Base-by-base conservation (phyloP, 2,113 vertebrate species). In the Sebastes fasciatus region DNA sequence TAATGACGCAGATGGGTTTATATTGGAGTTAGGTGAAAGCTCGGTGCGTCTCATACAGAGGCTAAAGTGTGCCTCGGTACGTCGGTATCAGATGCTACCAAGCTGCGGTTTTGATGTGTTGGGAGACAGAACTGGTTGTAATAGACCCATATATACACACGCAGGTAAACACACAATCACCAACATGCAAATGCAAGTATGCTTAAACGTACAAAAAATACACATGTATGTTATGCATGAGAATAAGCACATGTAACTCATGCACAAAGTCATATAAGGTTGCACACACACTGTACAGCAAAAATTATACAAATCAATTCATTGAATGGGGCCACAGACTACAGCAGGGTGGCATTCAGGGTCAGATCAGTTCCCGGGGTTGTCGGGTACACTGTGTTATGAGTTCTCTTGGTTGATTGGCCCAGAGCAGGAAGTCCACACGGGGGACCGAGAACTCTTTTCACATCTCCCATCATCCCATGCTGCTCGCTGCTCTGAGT, bases 361-460 rank as follows among this genome's bases (percentile, higher is more conserved):
- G 78, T 74, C 58, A 82, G 9, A 40, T 74, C 51, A 68, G 83
- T 64, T 76, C 78, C 57, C 57, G 82, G 40, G 52, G 64, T 23
- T 64, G 46, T 21, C 2, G 66, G 76, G 67, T 6, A 65, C 79
- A 63, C 16, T 45, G 21, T 55, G 69, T 70, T 74, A 19, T 8
- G 49, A 58, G 46, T 19, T 72, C 58, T 66, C 61, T 74, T 46
- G 54, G 70, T 17, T 79, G 68, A 79, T 73, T 65, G 82, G 62
- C 80, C 74, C 43, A 13, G 79, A 86, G 68, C 82, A 88, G 86
- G 88, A 92, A 91, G 83, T 85, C 62, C 21, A 34, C 43, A 46
- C 70, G 12, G 62, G 82, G 72, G 70, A 82, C 82, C 80, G 10
- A 79, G 65, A 64, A 13, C 8, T 13, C 82, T 71, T 85, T 91